Evolutionary conservation across 30 jellyfish, hydroid and myxozoan genomes (phyloP).

Genomic region (Pelagia noctiluca): DNA sequence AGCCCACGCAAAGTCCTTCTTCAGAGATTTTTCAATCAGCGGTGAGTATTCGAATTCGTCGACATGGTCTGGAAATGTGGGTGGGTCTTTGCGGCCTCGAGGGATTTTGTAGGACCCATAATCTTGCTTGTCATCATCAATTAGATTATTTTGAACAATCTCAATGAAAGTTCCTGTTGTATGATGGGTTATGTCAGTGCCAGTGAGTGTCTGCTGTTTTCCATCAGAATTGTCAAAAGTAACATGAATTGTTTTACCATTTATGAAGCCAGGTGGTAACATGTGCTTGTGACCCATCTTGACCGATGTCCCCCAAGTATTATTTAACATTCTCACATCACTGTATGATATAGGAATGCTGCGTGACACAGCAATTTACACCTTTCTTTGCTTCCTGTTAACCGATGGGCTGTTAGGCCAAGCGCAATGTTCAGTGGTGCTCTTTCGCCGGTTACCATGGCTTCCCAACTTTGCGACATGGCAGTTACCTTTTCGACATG

Average conservation of each 20-base stretch:
- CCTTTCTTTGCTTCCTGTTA: conserved; percentile 28
- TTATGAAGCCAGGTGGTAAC: conserved; percentile 20
- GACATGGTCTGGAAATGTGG: conserved; percentile 24
- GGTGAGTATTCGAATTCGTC: conserved; percentile 25
- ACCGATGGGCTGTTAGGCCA: conserved; percentile 9
- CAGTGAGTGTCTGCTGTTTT: conserved; percentile 44
- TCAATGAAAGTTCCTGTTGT: conserved; percentile 28
- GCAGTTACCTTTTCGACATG: conserved; percentile 6
- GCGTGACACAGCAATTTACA: not conserved
- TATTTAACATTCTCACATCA: conserved; percentile 20
- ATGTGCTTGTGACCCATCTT: conserved; percentile 27
- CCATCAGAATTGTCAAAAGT: conserved; percentile 2
- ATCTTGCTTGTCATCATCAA: conserved; percentile 8
- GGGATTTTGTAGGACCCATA: conserved; percentile 16
- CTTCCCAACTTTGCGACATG: conserved; percentile 16
- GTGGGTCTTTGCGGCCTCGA: conserved; percentile 7
- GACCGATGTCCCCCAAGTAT: conserved; percentile 11
- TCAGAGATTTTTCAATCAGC: conserved; percentile 23
- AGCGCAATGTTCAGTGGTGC: conserved; percentile 6
- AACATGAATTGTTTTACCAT: conserved; percentile 25
- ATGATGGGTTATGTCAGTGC: conserved; percentile 32
- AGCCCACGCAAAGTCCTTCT: conserved; percentile 52
- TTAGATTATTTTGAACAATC: conserved; percentile 13
- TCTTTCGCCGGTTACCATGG: conserved; percentile 1
- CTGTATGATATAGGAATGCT: not conserved